Evolutionary conservation across 2,113 vertebrate genomes (phyloP).

Genomic region (Heterotis niloticus): DNA sequence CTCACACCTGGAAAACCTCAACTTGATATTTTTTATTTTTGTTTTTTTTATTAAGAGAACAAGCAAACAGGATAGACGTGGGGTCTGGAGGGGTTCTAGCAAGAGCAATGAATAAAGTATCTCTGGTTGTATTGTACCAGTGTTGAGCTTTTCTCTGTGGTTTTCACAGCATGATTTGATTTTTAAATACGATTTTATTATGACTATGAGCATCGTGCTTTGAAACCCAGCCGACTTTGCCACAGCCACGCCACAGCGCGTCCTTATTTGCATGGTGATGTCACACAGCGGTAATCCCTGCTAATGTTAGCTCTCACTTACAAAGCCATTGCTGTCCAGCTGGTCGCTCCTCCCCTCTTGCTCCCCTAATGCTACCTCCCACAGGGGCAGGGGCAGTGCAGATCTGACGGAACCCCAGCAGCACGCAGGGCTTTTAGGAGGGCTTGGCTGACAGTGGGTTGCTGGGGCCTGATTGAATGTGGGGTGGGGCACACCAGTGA

Average conservation of each 20-base stretch:
- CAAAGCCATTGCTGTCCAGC: not conserved
- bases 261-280: not conserved
- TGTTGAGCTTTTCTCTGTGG: constrained; percentile 41
- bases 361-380: not conserved
- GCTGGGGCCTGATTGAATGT: not conserved
- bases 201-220: not conserved
- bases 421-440: not conserved
- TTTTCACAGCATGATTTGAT: not conserved
- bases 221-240: not conserved
- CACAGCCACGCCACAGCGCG: not conserved
- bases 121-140: constrained; percentile 59
- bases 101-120: constrained; percentile 30
- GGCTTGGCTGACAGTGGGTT: not conserved
- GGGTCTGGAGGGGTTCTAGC: constrained; percentile 15
- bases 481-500: not conserved
- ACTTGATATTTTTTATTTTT: constrained; percentile 44
- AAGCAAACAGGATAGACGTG: not conserved
- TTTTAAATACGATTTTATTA: not conserved
- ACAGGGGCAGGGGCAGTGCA: not conserved
- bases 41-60: not conserved
- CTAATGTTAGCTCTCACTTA: constrained; percentile 12
- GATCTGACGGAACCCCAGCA: not conserved
- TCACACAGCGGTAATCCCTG: not conserved
- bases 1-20: constrained; percentile 65
- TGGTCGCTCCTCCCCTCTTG: not conserved